Evolutionary conservation across 2,888 invertebrate genomes (phyloP), one percentile per base, ranked within the genome.

Genomic region (Drosophila kuntzei): DNA sequence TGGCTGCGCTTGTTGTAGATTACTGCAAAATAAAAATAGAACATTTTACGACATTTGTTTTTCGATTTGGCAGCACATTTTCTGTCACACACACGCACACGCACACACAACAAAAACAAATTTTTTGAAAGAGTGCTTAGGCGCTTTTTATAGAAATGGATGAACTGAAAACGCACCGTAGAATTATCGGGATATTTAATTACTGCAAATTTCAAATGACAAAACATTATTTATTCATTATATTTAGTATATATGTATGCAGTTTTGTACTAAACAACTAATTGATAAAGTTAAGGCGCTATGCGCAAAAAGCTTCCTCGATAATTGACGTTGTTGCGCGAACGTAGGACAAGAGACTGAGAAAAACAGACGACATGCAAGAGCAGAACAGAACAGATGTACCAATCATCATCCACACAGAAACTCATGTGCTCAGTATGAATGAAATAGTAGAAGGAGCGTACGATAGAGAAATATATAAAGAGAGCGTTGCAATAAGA

Each of bases 1-100:
- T 36, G n/a, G 62, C 49, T 73, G 79, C 54, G 68, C 54, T 67
- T 61, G 62, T 59, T 68, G 64, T 59, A 68, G 61, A 72, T 79
- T 81, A 89, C 83, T 84, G 83, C 84, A 89, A 83, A 80, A 84
- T 89, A 84, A 80, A 84, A 84, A 84, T 84, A 84, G 83, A 84
- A 87, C 47, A 54, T 79, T 87, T 84, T 89, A 83, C 76, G 75
- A 80, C 81, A 72, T 84, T 83, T 83, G 53, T 74, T 70, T 62
- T 62, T 46, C 59, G 41, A 74, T 60, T 77, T 78, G 81, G 71
- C 79, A 80, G 71, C 79, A 80, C 79, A 79, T 80, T 80, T 79
- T 79, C 74, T 80, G 78, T 80, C 74, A 62, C 75, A 68, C 41
- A 51, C 34, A 62, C 51, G 34, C 44, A 37, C 54, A 49, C 34